Evolutionary conservation across 64 coral and sea anemone species (phyloP).

Genomic region (Pocillopora verrucosa): DNA sequence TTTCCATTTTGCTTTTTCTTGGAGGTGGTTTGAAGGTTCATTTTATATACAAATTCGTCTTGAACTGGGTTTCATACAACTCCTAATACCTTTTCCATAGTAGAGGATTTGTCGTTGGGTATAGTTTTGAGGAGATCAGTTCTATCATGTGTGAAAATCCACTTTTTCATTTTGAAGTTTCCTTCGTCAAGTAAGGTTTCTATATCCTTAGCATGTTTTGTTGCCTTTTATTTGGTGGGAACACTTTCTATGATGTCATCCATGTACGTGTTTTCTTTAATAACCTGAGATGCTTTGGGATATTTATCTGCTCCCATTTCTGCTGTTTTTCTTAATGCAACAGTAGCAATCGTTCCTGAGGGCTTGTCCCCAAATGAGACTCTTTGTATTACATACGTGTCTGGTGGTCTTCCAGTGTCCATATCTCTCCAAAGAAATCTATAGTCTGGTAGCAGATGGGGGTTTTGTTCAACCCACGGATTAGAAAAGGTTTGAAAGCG

Average conservation of each 20-base stretch:
- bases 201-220: conserved; percentile 6
- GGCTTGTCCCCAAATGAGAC: conserved; percentile 35
- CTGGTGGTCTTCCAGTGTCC: conserved; percentile 6
- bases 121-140: neutral
- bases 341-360: no score
- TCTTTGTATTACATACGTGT: conserved; percentile 38
- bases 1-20: neutral
- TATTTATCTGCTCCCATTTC: no score
- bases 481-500: no score
- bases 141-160: conserved; percentile 30
- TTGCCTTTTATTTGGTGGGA: conserved; percentile 1
- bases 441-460: neutral
- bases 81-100: conserved; percentile 52
- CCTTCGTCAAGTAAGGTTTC: conserved; percentile 21
- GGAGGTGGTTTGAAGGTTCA: neutral
- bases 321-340: no score
- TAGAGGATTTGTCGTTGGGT: conserved; percentile 13
- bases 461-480: no score
- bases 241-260: conserved; percentile 7
- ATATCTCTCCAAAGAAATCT: conserved; percentile 34
- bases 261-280: conserved; percentile 14
- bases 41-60: conserved; percentile 22
- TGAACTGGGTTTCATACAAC: conserved; percentile 9
- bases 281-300: neutral
- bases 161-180: conserved; percentile 49